A percentile compares a stretch with the other conserved stretches of the same genome.
Conservation (phyloP, 2,113 vertebrate species). For the Aphyosemion australe region DNA sequence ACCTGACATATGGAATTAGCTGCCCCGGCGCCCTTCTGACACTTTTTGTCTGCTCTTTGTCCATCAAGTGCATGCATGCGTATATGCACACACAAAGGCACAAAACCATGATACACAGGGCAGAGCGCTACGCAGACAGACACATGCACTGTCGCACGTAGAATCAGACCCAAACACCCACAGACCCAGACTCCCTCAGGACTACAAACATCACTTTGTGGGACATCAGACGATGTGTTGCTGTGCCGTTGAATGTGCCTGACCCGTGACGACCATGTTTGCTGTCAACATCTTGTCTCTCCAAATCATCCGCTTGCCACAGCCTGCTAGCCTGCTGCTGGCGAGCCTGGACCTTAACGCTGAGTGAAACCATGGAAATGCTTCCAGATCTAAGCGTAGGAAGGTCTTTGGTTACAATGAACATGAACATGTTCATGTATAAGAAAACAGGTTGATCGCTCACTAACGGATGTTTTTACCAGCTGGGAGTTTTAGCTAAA, state of each 20-base stretch:
- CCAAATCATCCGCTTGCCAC: slow-evolving; percentile 43
- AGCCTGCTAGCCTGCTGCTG: slow-evolving; percentile 22
- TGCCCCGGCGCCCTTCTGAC: slow-evolving; percentile 43
- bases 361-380: not conserved
- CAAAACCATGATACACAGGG: slow-evolving; percentile 1
- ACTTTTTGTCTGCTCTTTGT: slow-evolving; percentile 57
- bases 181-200: slow-evolving; percentile 43
- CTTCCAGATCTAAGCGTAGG: not conserved
- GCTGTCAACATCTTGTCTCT: slow-evolving; percentile 66
- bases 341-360: not conserved
- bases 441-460: not conserved
- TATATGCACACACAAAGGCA: slow-evolving; percentile 7
- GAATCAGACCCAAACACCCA: slow-evolving; percentile 35
- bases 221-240: slow-evolving; percentile 58
- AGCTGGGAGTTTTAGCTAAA: too few relatives aligned
- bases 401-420: not conserved
- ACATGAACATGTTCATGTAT: not conserved
- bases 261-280: slow-evolving; percentile 54
- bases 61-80: slow-evolving; percentile 30
- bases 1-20: slow-evolving; percentile 68
- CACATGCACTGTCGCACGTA: slow-evolving; percentile 16
- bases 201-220: slow-evolving; percentile 60
- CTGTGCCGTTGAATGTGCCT: slow-evolving; percentile 41
- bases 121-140: slow-evolving; percentile 14
- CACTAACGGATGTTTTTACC: too few relatives aligned